phyloP scores from a whole-genome alignment of 2,888 invertebrate genomes.

The Caradrina kadenii region DNA sequence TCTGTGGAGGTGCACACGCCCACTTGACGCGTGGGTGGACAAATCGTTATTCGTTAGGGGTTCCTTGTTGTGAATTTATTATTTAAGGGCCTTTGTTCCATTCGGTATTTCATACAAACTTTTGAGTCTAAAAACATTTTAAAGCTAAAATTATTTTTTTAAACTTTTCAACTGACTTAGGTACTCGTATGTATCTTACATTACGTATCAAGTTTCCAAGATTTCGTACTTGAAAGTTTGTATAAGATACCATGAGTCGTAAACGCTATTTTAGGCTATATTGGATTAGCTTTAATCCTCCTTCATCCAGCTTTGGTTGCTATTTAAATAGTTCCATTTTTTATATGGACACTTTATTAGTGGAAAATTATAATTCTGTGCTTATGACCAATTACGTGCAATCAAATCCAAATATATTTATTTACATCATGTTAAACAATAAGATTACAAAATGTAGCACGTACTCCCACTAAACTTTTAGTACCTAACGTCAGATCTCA shows the following conservation, averaged over 20 bases:
- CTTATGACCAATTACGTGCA: background rate
- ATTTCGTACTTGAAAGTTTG: no score
- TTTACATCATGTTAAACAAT: background rate
- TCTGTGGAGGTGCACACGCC: constrained; percentile 39
- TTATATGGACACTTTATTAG: constrained; percentile 1
- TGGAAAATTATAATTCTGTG: background rate
- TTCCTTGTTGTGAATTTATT: constrained; percentile 37
- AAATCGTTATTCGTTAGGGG: constrained; percentile 33
- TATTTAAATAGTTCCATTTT: constrained; percentile 16
- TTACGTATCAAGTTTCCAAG: no score
- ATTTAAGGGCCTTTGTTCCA: constrained; percentile 9
- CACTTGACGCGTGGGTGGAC: constrained; percentile 42
- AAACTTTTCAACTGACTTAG: no score
- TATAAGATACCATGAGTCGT: no score
- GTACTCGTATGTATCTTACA: no score
- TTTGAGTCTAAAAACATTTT: background rate
- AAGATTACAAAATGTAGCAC: constrained; percentile 9
- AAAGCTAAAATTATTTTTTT: no score
- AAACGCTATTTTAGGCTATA: background rate
- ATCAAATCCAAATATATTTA: background rate
- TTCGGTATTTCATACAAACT: background rate
- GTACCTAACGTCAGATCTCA: background rate
- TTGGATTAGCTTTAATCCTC: constrained; percentile 10
- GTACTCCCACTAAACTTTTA: constrained; percentile 7
- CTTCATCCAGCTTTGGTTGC: constrained; percentile 16